Conservation (phyloP, 2,797 vertebrate genomes). For the Acanthurus leucopareius region DNA sequence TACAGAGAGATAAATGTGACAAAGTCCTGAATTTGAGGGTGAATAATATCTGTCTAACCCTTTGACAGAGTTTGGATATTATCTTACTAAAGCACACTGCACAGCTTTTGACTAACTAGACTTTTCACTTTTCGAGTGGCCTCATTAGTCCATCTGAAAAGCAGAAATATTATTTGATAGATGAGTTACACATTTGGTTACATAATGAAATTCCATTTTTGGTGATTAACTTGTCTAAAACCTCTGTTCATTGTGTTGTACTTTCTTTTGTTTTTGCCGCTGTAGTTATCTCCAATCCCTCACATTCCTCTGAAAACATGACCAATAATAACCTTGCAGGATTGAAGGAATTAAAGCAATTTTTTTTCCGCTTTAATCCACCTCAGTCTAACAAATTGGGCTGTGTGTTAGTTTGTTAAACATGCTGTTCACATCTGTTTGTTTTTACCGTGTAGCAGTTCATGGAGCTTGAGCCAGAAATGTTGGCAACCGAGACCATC, state of each 20-base stretch:
- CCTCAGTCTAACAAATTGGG: background rate
- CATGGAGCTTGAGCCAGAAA: conserved; percentile 98
- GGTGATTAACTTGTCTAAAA: conserved; percentile 1
- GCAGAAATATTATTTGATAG: background rate
- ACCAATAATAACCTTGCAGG: background rate
- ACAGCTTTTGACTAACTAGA: conserved; percentile 26
- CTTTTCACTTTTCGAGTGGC: conserved; percentile 1
- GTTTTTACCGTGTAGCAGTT: conserved; percentile 90
- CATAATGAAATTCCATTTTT: conserved; percentile 9
- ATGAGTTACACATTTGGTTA: conserved; percentile 30
- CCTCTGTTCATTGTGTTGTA: no score
- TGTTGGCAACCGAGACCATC: conserved; percentile 96
- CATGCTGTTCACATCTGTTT: background rate
- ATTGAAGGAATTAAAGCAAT: background rate
- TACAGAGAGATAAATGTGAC: background rate
- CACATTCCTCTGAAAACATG: background rate
- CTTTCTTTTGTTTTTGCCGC: no score
- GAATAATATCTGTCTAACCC: background rate
- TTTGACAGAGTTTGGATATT: conserved; percentile 15
- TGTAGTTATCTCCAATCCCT: background rate
- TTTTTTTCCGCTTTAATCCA: background rate
- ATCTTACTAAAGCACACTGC: background rate
- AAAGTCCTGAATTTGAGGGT: background rate
- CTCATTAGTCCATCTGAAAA: conserved; percentile 11
- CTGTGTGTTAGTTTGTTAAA: conserved; percentile 2